Conservation (phyloP, 2,797 vertebrate genomes). For the Hippocampus kuda region DNA sequence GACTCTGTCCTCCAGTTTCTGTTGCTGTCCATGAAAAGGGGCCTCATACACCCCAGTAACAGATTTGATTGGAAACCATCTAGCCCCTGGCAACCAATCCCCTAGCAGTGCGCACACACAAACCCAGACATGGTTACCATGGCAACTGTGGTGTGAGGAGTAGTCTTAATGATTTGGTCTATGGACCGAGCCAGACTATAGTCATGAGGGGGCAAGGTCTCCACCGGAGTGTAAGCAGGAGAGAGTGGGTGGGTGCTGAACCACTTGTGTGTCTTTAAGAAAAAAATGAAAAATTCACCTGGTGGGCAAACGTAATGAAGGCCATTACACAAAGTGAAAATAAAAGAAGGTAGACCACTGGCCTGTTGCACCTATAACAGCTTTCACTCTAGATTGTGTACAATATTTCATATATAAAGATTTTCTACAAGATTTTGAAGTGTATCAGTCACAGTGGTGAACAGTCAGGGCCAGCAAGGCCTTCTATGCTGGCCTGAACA, state of each 20-base stretch:
- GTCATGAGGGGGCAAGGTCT: constrained; percentile 51
- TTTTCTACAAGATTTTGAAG: background rate
- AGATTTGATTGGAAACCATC: constrained; percentile 72
- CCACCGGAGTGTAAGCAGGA: constrained; percentile 21
- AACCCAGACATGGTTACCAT: constrained; percentile 55
- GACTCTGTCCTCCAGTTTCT: constrained; percentile 24
- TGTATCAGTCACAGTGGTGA: background rate
- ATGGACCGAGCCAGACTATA: constrained; percentile 49
- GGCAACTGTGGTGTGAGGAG: constrained; percentile 62
- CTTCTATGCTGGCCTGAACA: background rate
- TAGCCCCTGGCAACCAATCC: constrained; percentile 69
- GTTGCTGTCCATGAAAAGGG: constrained; percentile 26
- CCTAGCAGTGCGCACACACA: constrained; percentile 46
- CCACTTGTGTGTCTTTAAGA: constrained; percentile 12
- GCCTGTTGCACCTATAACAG: background rate
- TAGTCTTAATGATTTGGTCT: constrained; percentile 63
- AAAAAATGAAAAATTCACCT: constrained; percentile 8
- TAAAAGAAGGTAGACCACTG: background rate
- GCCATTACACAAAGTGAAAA: background rate
- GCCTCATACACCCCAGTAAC: constrained; percentile 58
- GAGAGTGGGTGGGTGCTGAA: constrained; percentile 6
- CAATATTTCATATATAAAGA: background rate
- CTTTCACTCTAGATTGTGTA: too few species aligned
- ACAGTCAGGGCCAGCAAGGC: background rate
- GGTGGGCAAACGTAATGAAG: background rate